Evolutionary conservation across 2,888 invertebrate genomes (phyloP).

Genomic region (Oligia fasciuncula): DNA sequence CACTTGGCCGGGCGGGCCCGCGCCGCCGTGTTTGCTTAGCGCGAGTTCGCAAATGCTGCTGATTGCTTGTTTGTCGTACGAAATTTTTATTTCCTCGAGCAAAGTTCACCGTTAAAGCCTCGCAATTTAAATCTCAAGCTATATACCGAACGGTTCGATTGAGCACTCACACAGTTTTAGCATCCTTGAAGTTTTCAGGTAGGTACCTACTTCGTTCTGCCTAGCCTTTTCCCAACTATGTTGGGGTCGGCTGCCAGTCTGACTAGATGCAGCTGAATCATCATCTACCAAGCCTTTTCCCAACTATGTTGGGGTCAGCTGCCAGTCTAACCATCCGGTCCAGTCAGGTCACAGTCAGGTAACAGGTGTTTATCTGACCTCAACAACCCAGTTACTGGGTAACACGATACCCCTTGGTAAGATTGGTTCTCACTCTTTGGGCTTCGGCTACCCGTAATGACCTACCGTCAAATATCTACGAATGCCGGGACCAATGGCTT

Average conservation of each 20-base stretch:
- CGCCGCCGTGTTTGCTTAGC: slow-evolving; percentile 80
- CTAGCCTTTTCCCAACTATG: background rate
- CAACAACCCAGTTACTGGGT: background rate
- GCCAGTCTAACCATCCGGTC: background rate
- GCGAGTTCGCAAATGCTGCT: slow-evolving; percentile 85
- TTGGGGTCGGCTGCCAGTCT: background rate
- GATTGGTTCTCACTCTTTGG: background rate
- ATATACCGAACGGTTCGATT: slow-evolving; percentile 47
- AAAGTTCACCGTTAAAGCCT: slow-evolving; percentile 73
- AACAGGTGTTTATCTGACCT: background rate
- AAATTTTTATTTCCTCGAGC: slow-evolving; percentile 83
- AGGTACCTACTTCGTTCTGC: background rate
- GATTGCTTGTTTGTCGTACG: slow-evolving; percentile 87
- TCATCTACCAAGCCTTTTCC: background rate
- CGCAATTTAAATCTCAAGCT: slow-evolving; percentile 72
- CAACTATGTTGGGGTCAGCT: background rate
- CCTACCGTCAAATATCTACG: background rate
- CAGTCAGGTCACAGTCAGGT: too few relatives aligned
- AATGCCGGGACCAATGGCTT: background rate
- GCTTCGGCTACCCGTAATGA: background rate
- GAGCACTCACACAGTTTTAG: slow-evolving; percentile 52
- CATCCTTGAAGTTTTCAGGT: slow-evolving; percentile 35
- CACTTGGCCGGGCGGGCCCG: slow-evolving; percentile 72
- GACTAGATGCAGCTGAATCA: background rate
- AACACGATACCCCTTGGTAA: background rate